Base-by-base conservation (phyloP, 2,113 vertebrate genomes). In the Callaeas wilsoni region DNA sequence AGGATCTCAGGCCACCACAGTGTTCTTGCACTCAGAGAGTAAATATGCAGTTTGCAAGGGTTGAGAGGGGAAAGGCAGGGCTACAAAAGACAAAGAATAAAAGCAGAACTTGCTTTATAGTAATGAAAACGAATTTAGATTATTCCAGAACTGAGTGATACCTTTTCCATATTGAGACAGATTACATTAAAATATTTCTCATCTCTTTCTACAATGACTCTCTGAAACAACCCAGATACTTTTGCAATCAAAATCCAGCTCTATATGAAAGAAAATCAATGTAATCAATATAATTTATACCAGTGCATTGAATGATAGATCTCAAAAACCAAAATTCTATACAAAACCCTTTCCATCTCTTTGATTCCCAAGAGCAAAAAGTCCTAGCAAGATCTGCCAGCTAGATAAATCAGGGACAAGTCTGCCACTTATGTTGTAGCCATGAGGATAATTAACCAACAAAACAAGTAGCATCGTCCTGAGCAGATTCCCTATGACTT, bases 21-120 rank as follows among this genome's bases (percentile, higher is more conserved):
- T 29, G 27, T 56, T 82, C 55, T 71, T 10, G 3, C 21, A 68
- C 50, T 53, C 57, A 67, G 29, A 80, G 41, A 63, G 15, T 46
- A 91, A 96, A 96, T 63, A 93, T 3, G 39, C 16, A n/a, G 35
- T 87, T 90, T 77, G 16, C n/a, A 80, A 71, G 12, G 17, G n/a
- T 0, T 30, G 35, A n/a, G 16, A 15, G 9, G 26, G 22, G 3
- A 3, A 15, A 63, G 13, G 5, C 29, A 75, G 35, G 22, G 12
- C 56, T 93, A 60, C 27, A 94, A 68, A 77, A 90, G 16, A n/a
- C 14, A 89, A 82, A 47, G 23, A 83, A 84, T 49, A 39, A 47
- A 92, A 47, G 12, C 8, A 79, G 46, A 84, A 64, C n/a, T 13
- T 53, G 20, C 32, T 62, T 73, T 39, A 56, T 17, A 56, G 4